phyloP scores from a whole-genome alignment of 2,113 vertebrate species.

The Petrocephalus microphthalmus region DNA sequence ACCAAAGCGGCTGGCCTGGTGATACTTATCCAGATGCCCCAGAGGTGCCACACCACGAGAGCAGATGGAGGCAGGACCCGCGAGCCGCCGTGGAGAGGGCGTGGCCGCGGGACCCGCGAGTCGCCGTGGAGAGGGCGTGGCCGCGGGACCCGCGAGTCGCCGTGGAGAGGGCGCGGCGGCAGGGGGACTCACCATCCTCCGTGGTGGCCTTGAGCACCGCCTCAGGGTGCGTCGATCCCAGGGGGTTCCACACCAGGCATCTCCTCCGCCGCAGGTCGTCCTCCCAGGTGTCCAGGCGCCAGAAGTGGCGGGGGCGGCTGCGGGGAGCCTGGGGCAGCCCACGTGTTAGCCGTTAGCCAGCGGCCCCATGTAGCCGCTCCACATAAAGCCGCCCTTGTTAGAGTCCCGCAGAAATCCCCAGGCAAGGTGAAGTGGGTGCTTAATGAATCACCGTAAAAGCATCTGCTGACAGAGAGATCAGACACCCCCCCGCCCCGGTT shows the following conservation, averaged over 20 bases:
- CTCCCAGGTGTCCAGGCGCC: slow-evolving; percentile 99
- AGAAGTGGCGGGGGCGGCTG: slow-evolving; percentile 95
- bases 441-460: slow-evolving; percentile 82
- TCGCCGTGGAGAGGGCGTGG: neutral
- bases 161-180: neutral
- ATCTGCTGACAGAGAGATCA: slow-evolving; percentile 85
- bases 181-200: slow-evolving; percentile 81
- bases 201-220: slow-evolving; percentile 73
- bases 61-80: neutral
- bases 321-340: slow-evolving; percentile 66
- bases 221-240: slow-evolving; percentile 94
- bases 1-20: neutral
- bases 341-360: slow-evolving; percentile 98
- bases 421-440: slow-evolving; percentile 77
- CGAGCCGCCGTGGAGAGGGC: neutral
- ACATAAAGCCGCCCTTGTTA: slow-evolving; percentile 79
- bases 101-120: no score
- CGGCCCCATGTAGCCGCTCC: slow-evolving; percentile 75
- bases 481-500: slow-evolving; percentile 60
- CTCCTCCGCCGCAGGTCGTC: slow-evolving; percentile 98
- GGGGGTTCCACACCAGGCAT: slow-evolving; percentile 92
- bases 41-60: neutral
- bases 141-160: no score
- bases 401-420: slow-evolving; percentile 62
- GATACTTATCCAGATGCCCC: slow-evolving; percentile 7